Evolutionary conservation across 2,113 vertebrate genomes (phyloP).

Genomic region (Paramormyrops kingsleyae): DNA sequence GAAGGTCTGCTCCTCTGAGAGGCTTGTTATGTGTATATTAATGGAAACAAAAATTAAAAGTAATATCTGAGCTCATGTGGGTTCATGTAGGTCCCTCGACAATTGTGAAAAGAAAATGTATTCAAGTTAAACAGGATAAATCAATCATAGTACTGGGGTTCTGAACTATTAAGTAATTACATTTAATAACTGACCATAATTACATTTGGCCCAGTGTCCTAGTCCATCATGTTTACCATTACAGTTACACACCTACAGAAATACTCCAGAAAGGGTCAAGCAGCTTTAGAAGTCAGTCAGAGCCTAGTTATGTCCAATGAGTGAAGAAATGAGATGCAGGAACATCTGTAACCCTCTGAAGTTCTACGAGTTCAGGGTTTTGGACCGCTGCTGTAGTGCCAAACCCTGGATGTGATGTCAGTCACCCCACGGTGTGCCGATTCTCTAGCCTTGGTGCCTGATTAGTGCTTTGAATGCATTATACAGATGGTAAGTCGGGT

Average conservation of each 20-base stretch:
- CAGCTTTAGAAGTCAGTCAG: background rate
- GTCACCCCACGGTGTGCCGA: background rate
- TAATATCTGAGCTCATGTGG: background rate
- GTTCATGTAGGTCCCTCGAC: background rate
- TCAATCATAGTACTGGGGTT: background rate
- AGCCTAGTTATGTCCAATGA: background rate
- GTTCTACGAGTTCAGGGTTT: background rate
- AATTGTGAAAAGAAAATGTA: background rate
- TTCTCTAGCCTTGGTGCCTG: background rate
- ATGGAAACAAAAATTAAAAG: slow-evolving; percentile 1
- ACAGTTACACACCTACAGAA: background rate
- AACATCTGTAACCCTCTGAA: background rate
- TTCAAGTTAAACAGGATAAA: background rate
- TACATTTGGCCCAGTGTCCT: background rate
- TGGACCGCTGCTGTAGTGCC: background rate
- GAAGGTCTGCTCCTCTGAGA: background rate
- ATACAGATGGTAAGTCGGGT: background rate
- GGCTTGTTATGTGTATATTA: background rate
- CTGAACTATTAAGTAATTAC: slow-evolving; percentile 6
- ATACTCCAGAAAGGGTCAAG: background rate
- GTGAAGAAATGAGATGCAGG: background rate
- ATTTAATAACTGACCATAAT: background rate
- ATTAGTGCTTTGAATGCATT: background rate
- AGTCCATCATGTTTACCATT: background rate
- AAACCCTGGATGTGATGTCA: background rate